Evolutionary conservation across 1,140 invertebrate genomes (phyloP).

Genomic region (Parasteatoda tepidariorum): DNA sequence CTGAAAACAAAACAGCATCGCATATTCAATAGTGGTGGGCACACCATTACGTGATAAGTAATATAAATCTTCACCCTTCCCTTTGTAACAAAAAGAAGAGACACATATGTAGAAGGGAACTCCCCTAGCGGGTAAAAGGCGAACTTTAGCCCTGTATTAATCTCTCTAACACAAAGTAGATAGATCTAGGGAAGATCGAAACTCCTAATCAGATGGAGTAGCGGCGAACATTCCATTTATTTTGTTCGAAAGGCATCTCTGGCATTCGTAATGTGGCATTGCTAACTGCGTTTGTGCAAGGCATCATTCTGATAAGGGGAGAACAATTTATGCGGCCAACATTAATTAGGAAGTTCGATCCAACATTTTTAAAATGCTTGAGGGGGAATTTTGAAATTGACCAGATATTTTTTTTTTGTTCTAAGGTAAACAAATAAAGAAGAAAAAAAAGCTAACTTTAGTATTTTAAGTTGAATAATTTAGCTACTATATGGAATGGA

Average conservation of each 20-base stretch:
- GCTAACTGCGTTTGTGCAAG: constrained; percentile 32
- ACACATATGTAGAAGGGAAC: neutral
- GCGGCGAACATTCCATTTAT: constrained; percentile 54
- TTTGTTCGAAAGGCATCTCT: constrained; percentile 53
- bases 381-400: too few species aligned
- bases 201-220: constrained; percentile 56
- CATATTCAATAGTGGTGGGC: neutral
- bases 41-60: neutral
- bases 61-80: neutral
- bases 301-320: constrained; percentile 52
- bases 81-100: neutral
- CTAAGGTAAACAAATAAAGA: too few species aligned
- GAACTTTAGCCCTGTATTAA: constrained; percentile 43
- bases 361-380: too few species aligned
- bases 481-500: too few species aligned
- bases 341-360: too few species aligned
- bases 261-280: constrained; percentile 52
- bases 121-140: neutral
- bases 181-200: constrained; percentile 40
- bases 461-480: too few species aligned
- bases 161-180: constrained; percentile 52
- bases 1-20: too few species aligned
- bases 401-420: too few species aligned
- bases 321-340: constrained; percentile 49
- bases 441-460: too few species aligned